Percentiles rank a stretch among this genome's conserved stretches.
phyloP scores from a whole-genome alignment of 2,888 invertebrate species.

The Drosophila kuntzei region DNA sequence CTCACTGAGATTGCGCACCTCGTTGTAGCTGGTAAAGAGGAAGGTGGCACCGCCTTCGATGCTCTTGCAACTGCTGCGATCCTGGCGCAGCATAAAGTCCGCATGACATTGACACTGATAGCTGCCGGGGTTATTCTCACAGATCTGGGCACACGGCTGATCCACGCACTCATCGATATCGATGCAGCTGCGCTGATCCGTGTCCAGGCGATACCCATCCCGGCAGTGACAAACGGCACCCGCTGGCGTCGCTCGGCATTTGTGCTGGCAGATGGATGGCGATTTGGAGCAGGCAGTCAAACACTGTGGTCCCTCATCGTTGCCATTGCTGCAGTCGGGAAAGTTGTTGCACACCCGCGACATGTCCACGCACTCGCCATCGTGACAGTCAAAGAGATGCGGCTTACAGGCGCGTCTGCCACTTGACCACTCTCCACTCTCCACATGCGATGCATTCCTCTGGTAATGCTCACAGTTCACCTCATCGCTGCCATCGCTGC shows the following conservation, averaged over 20 bases:
- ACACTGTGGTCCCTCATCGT: conserved; percentile 90
- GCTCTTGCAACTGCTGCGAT: conserved; percentile 90
- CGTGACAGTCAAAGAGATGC: conserved; percentile 87
- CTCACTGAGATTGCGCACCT: conserved; percentile 87
- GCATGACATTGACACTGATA: conserved; percentile 83
- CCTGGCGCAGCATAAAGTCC: conserved; percentile 86
- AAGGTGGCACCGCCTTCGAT: conserved; percentile 87
- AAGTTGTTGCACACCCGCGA: conserved; percentile 88
- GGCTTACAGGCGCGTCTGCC: conserved; percentile 75
- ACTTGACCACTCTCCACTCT: not conserved
- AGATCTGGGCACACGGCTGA: conserved; percentile 88
- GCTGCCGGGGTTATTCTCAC: conserved; percentile 83
- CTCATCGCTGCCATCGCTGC: conserved; percentile 91
- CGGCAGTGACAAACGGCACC: conserved; percentile 90
- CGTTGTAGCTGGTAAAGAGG: conserved; percentile 87
- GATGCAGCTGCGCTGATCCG: conserved; percentile 87
- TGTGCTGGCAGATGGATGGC: conserved; percentile 86
- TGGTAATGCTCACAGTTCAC: conserved; percentile 85
- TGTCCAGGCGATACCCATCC: conserved; percentile 87
- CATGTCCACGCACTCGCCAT: conserved; percentile 89
- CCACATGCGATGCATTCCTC: conserved; percentile 47
- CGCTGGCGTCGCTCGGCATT: conserved; percentile 88
- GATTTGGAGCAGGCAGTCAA: conserved; percentile 84
- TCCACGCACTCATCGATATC: conserved; percentile 91
- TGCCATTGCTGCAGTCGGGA: conserved; percentile 89